These are phyloP conservation scores for Nasonia vitripennis DNA, from an alignment of 1,140 invertebrate genomes.

Conservation along the genomic window DNA sequence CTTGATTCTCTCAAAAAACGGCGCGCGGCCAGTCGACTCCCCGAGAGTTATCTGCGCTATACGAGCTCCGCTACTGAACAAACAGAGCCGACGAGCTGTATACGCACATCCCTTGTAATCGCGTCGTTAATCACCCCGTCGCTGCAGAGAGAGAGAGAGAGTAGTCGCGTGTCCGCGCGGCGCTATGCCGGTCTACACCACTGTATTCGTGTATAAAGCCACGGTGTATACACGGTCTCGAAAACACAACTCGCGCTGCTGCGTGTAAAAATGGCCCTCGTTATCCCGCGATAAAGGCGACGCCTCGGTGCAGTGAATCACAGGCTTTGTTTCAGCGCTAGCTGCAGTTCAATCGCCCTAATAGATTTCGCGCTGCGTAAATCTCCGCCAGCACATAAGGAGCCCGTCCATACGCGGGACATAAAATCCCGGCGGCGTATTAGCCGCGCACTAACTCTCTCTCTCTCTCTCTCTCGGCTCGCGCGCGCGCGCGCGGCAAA, in stretches of 20 bases:
- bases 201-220: too few species aligned
- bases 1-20: not conserved
- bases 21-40: too few species aligned
- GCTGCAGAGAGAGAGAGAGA: too few species aligned
- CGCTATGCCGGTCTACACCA: not conserved
- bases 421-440: not conserved
- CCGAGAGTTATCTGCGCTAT: not conserved
- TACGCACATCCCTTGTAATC: slow-evolving; percentile 3
- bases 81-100: not conserved
- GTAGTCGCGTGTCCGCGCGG: not conserved
- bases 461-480: not conserved
- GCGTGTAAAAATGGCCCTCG: slow-evolving; percentile 7
- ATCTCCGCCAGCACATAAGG: slow-evolving; percentile 22
- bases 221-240: too few species aligned
- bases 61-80: not conserved
- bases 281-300: slow-evolving; percentile 21
- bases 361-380: slow-evolving; percentile 34
- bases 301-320: not conserved
- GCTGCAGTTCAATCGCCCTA: slow-evolving; percentile 12
- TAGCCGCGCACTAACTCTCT: not conserved
- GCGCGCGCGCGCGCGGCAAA: not conserved
- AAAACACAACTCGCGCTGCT: not conserved
- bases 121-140: slow-evolving; percentile 8
- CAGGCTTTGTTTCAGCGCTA: not conserved
- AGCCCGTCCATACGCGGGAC: not conserved